Conservation (phyloP, 1,140 invertebrate genomes). For the Drosophila miranda region DNA sequence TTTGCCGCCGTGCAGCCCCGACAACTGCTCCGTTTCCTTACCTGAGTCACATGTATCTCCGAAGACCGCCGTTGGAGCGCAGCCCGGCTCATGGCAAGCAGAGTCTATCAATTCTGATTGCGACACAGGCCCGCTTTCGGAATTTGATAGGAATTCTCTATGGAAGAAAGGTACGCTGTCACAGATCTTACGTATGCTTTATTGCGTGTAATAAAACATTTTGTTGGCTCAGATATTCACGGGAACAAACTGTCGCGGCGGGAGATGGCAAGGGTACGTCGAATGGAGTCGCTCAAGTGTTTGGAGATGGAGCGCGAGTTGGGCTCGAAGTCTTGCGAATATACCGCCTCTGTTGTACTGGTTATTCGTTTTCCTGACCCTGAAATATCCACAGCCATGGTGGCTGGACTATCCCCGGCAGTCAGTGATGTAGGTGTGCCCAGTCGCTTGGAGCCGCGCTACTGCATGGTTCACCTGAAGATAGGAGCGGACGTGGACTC, state of each 20-base stretch:
- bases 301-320: conserved; percentile 84
- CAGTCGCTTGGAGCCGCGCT: conserved; percentile 85
- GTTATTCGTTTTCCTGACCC: conserved; percentile 86
- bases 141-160: too few species aligned
- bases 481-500: conserved; percentile 84
- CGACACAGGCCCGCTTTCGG: too few species aligned
- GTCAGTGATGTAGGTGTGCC: conserved; percentile 87
- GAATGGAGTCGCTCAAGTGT: conserved; percentile 84
- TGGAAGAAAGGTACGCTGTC: too few species aligned
- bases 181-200: conserved; percentile 8
- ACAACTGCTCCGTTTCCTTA: too few species aligned
- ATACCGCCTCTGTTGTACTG: conserved; percentile 82
- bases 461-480: conserved; percentile 86
- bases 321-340: conserved; percentile 80
- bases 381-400: conserved; percentile 84
- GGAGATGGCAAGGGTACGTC: conserved; percentile 82
- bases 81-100: too few species aligned
- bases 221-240: neutral
- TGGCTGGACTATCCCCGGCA: conserved; percentile 84
- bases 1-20: too few species aligned
- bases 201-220: too few species aligned
- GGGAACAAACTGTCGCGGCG: conserved; percentile 41
- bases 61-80: too few species aligned
- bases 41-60: too few species aligned
- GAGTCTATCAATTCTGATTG: too few species aligned